Base-by-base conservation (phyloP, 1,140 invertebrate genomes). In the Drosophila varians region DNA sequence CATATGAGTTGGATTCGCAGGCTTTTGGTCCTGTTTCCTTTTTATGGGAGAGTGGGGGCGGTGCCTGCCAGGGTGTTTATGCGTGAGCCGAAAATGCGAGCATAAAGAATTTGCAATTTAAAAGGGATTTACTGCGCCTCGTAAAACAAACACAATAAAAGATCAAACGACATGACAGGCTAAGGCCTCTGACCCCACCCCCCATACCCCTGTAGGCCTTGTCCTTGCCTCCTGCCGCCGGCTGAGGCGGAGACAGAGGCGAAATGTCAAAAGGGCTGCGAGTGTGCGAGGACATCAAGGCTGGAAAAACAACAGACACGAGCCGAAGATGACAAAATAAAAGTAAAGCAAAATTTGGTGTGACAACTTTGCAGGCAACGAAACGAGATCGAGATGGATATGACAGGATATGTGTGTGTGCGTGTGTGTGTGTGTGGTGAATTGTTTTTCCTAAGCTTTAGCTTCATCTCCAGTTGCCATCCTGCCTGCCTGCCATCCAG, bases 71-170 rank as follows among this genome's bases (percentile, higher is more conserved):
- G 28, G 43, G 57, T 58, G 61, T 74, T 74, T 75, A 58, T 58
- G 49, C 38, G 43, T 42, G 36, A 61, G 65, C 48, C 70, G 46
- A 82, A 87, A 87, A 87, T 65, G 76, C 74, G 70, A 77, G 74
- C 82, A 87, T 87, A 87, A 87, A 87, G 83, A 88, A 87, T 82
- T 87, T 87, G 82, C 82, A 87, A 87, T 87, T 87, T 87, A 71
- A 87, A 87, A 80, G 82, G 82, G 82, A 87, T 87, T 87, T 87
- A 87, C 82, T 66, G 82, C 45, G 69, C 54, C 77, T 87, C 82
- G 82, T 87, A 87, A 87, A 87, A 87, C 82, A 87, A 87, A 87
- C 82, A 76, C 82, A 87, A 87, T 87, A 87, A 87, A 87, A 87
- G 82, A 87, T 87, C 82, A 87, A 87, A 87, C 82, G 82, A 82